These are phyloP conservation scores for Pangasius macronema DNA, from an alignment of 2,797 vertebrate species.

Conservation along the genomic window DNA sequence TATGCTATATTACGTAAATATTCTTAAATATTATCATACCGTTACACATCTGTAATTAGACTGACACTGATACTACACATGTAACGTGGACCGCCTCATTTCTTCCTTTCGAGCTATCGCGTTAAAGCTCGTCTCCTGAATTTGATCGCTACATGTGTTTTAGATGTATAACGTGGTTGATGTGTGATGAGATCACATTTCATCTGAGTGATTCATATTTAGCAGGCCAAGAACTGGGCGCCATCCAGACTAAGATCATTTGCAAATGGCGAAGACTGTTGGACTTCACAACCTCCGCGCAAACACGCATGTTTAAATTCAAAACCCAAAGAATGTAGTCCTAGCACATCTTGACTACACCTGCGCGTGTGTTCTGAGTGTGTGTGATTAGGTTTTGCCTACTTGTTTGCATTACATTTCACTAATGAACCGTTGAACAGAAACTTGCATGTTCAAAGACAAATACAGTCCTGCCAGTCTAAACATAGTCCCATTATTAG, in stretches of 20 bases:
- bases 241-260: slow-evolving; percentile 10
- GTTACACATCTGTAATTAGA: not conserved
- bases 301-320: not conserved
- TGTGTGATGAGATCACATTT: slow-evolving; percentile 11
- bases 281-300: not conserved
- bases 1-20: not conserved
- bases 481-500: slow-evolving; percentile 25
- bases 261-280: slow-evolving; percentile 3
- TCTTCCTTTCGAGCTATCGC: not conserved
- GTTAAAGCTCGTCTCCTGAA: not conserved
- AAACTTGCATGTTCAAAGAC: not conserved
- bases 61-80: not conserved
- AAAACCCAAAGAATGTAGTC: not conserved
- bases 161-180: not conserved
- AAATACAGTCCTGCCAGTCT: slow-evolving; percentile 20
- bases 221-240: slow-evolving; percentile 1
- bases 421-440: slow-evolving; percentile 8
- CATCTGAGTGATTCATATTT: slow-evolving; percentile 12
- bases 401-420: slow-evolving; percentile 20
- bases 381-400: not conserved
- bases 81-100: not conserved
- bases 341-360: slow-evolving; percentile 7
- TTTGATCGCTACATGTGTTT: slow-evolving; percentile 1
- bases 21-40: not conserved
- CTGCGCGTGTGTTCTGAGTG: not conserved